Base-by-base conservation (phyloP, 1,140 invertebrate species). In the Drosophila mayri region DNA sequence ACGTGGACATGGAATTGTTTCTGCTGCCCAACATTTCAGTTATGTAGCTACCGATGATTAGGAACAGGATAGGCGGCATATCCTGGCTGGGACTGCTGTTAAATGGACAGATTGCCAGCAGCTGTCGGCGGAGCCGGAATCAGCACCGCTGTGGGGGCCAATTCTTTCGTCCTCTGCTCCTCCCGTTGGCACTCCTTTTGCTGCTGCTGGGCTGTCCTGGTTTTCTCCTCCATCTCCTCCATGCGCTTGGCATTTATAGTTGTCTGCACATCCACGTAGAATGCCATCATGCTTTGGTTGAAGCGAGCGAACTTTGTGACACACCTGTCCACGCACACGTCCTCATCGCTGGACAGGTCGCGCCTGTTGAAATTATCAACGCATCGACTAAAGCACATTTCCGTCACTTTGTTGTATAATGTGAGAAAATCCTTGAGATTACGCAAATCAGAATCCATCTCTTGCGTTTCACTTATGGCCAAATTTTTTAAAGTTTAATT, bases 281-380 rank as follows among this genome's bases (percentile, higher is more conserved):
- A 77, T 32, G 77, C 85, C 92, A 93, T 93, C 78, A 98, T 95
- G 67, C 96, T 94, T 92, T 97, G 96, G 91, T 97, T 97, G 92
- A 97, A 96, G 92, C 97, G 97, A 43, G 98, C 93, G 91, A 96
- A 98, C 93, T 98, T 98, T 91, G 97, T 96, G 83, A 97, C 95
- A 90, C 97, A 98, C 90, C 97, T 97, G 20, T 95, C 83, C 3
- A 96, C 95, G 94, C 97, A 98, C 62, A 93, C 95, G 77, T 96
- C 95, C 93, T 97, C 97, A 76, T 95, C 94, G 14, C 94, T 92
- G 79, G 94, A 94, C 16, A 97, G 94, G 75, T 95, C 95, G 78
- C 97, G 93, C n/a, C 94, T 94, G 9, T 96, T 98, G 74, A 98
- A 97, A 92, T 97, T 97, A 83, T 95, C 95, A 50, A 97, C 94